Conservation (phyloP, 2,113 vertebrate species). For the Nothocercus julius region DNA sequence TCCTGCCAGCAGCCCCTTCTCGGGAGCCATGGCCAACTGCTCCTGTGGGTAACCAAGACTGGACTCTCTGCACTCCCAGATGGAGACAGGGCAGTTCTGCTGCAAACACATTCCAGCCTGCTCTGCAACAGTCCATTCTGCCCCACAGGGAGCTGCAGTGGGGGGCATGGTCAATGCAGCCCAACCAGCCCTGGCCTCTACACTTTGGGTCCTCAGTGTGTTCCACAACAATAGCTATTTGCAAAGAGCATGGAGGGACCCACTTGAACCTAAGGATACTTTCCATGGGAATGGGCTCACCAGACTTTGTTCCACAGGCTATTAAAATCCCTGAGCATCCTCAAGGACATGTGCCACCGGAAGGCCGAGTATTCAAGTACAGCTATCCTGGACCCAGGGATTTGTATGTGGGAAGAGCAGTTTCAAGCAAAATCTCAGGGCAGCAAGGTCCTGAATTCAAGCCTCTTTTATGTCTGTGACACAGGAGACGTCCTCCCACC, state of each 20-base stretch:
- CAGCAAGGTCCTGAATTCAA: neutral
- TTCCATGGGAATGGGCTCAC: fast-evolving
- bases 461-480: no score
- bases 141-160: fast-evolving
- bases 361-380: neutral
- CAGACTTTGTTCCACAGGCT: constrained; percentile 5
- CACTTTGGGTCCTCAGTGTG: neutral
- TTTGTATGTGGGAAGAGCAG: neutral
- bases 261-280: neutral
- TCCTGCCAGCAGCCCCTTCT: fast-evolving
- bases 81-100: neutral
- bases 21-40: neutral
- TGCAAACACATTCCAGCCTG: neutral
- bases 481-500: neutral
- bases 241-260: neutral
- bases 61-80: neutral
- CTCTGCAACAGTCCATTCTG: neutral
- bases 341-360: fast-evolving
- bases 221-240: neutral
- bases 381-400: fast-evolving
- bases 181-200: neutral
- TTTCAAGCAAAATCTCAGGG: neutral
- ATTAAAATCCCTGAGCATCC: neutral
- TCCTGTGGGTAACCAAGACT: neutral
- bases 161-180: neutral